Conservation (phyloP, 1,140 invertebrate genomes). For the Drosophila pruinosa region DNA sequence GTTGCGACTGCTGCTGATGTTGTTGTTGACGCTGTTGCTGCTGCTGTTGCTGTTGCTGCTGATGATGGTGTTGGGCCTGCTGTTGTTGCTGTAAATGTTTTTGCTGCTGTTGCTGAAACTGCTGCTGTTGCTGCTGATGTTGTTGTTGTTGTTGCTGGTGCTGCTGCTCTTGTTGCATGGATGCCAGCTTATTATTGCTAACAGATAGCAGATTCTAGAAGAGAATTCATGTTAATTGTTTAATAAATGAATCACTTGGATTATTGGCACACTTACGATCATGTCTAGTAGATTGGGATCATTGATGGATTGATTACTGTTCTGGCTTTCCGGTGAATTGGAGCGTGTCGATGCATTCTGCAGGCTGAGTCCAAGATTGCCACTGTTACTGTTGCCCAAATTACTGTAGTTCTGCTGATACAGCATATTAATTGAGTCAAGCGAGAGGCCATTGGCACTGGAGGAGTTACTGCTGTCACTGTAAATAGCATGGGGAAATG, state of each 20-base stretch:
- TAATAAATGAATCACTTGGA: not conserved
- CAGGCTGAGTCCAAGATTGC: conserved; percentile 58
- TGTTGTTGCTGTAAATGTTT: conserved; percentile 14
- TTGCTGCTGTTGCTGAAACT: conserved; percentile 18
- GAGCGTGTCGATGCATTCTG: conserved; percentile 83
- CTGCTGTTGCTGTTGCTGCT: conserved; percentile 79
- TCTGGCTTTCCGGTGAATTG: conserved; percentile 85
- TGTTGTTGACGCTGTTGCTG: conserved; percentile 69
- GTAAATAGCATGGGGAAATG: conserved; percentile 18
- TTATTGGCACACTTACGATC: conserved; percentile 84
- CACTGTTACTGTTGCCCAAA: conserved; percentile 34
- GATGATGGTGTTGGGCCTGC: conserved; percentile 43
- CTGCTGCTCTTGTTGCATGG: conserved; percentile 73
- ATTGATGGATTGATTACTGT: conserved; percentile 86
- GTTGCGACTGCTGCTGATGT: conserved; percentile 41
- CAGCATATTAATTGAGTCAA: conserved; percentile 73
- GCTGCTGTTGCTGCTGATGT: conserved; percentile 46
- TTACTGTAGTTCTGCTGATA: conserved; percentile 59
- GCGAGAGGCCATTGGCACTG: conserved; percentile 68
- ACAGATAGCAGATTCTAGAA: conserved; percentile 77
- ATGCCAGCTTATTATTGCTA: conserved; percentile 56
- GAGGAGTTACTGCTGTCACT: conserved; percentile 82
- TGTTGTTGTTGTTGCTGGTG: conserved; percentile 60
- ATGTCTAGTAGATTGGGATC: conserved; percentile 86
- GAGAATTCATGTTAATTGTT: not conserved